Conservation (phyloP, 2,888 invertebrate species). For the Pachydiplax longipennis region DNA sequence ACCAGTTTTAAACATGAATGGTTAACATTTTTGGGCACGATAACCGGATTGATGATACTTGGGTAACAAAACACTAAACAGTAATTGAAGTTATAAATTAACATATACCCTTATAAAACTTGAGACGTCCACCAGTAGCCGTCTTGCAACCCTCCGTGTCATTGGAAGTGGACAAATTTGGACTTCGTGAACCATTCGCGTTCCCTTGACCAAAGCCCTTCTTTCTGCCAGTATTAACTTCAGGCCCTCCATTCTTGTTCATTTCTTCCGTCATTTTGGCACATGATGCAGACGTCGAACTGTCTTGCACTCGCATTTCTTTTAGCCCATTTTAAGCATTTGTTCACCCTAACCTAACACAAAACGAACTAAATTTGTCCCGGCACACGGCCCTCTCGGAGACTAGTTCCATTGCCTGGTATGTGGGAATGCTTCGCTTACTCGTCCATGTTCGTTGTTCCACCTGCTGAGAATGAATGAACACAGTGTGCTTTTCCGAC, state of each 20-base stretch:
- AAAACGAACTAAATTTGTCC: slow-evolving; percentile 48
- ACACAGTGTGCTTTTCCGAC: slow-evolving; percentile 45
- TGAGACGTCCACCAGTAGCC: slow-evolving; percentile 73
- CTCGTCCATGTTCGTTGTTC: slow-evolving; percentile 53
- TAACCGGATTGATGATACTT: neutral
- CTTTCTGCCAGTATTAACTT: slow-evolving; percentile 51
- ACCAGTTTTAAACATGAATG: neutral
- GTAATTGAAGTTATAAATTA: slow-evolving; percentile 45
- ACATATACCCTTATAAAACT: slow-evolving; percentile 76
- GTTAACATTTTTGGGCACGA: neutral
- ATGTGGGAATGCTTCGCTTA: slow-evolving; percentile 51
- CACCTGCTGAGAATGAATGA: slow-evolving; percentile 52
- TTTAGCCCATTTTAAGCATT: slow-evolving; percentile 51
- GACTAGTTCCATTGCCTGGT: slow-evolving; percentile 53
- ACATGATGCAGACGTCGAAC: slow-evolving; percentile 54
- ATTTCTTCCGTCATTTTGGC: slow-evolving; percentile 56
- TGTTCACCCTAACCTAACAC: slow-evolving; percentile 47
- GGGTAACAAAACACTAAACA: neutral
- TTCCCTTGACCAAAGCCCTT: slow-evolving; percentile 49
- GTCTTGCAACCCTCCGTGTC: slow-evolving; percentile 49
- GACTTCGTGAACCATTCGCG: slow-evolving; percentile 50
- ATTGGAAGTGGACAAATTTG: slow-evolving; percentile 49
- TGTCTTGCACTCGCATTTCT: slow-evolving; percentile 55
- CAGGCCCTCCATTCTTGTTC: slow-evolving; percentile 54
- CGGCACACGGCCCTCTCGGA: slow-evolving; percentile 51